Conservation (phyloP, 2,797 vertebrate genomes). For the Scomberomorus guttatus region DNA sequence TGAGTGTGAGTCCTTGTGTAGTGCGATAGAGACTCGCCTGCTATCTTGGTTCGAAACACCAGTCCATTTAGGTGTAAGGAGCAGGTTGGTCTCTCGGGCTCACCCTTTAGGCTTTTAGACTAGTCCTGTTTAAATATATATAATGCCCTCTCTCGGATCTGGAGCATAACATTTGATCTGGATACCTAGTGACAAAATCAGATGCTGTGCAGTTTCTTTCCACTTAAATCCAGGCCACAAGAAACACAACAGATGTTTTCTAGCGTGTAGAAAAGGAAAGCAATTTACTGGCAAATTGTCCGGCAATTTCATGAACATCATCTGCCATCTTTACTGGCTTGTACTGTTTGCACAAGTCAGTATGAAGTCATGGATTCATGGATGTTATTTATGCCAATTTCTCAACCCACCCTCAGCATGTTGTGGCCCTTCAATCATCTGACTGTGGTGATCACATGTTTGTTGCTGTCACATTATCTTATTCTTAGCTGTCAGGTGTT, state of each 20-base stretch:
- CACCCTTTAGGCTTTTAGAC: background rate
- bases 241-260: constrained; percentile 3
- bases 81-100: background rate
- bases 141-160: background rate
- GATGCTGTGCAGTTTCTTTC: background rate
- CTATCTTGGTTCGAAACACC: background rate
- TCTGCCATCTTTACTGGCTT: constrained; percentile 23
- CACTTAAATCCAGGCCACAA: background rate
- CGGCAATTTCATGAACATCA: background rate
- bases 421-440: constrained; percentile 29
- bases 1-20: too few species aligned
- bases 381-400: constrained; percentile 48
- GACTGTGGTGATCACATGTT: constrained; percentile 21
- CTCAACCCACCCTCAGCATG: constrained; percentile 64
- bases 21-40: background rate
- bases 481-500: constrained; percentile 18
- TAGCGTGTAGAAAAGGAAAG: background rate
- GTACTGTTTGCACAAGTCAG: constrained; percentile 13
- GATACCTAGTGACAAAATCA: background rate
- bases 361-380: constrained; percentile 17
- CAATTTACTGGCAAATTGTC: constrained; percentile 5
- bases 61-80: background rate
- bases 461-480: constrained; percentile 40
- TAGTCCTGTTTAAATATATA: constrained; percentile 18
- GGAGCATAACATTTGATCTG: constrained; percentile 19